Evolutionary conservation across 1,140 invertebrate genomes (phyloP), one percentile per base, ranked within the genome.

Genomic region (Diuraphis noxia): DNA sequence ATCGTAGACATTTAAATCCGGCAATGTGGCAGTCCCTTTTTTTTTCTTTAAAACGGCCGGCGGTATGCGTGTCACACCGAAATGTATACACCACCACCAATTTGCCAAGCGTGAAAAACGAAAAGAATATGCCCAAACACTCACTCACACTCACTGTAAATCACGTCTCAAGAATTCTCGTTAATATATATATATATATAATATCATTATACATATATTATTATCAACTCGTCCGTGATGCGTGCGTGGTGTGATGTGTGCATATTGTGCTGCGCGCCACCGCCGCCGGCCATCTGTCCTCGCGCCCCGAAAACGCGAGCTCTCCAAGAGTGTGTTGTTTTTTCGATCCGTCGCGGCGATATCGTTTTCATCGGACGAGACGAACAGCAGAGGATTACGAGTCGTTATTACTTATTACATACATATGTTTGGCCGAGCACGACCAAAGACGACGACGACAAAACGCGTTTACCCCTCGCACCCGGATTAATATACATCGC

Each of bases 91-190:
- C n/a, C 38, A 87, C 34, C 30, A 36, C n/a, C 38, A 87, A 56
- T 87, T 87, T 34, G 34, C 85, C 85, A 56, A 87, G 85, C 85
- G 85, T 87, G 49, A 87, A 87, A 87, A 87, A 86, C 36, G 49
- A 87, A 49, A 87, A 87, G 34, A 23, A 72, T 72, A 38, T 21
- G 13, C 41, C 41, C 5, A 43, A 40, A 30, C 56, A 5, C 52
- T 56, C 52, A 10, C 56, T 63, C 21, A 7, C 49, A 3, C 56
- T 4, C 30, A 5, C 23, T 3, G 23, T 30, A 7, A 30, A 25
- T 56, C 13, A 34, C 34, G 34, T 87, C 46, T 52, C 4, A 56
- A 23, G 34, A 56, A 87, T 56, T 34, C 49, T 56, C 49, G 85
- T 38, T 36, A 36, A 87, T 72, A 72, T n/a, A 72, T 13, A 46